Evolutionary conservation across 1,140 invertebrate genomes (phyloP), one percentile per base, ranked within the genome.

Genomic region (Papilio xuthus): DNA sequence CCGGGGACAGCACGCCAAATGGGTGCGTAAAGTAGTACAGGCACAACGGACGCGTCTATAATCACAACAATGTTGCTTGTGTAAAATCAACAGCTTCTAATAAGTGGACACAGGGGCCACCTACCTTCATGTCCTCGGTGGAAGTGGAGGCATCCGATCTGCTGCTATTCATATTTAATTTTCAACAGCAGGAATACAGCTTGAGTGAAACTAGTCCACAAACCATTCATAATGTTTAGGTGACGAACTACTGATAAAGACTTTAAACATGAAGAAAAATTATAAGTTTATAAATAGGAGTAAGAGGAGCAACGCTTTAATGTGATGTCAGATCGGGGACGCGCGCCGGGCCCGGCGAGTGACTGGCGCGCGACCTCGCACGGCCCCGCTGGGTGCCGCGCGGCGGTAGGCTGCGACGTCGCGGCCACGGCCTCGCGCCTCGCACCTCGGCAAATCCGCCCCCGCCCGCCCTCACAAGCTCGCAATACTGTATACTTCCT

Each of bases 11-110:
- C 80, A 94, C 93, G 67, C 93, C 94, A 82, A 94, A 94, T 42
- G 94, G 94, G 80, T 94, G 94, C 63, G 92, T 91, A 86, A 94
- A 94, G 88, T 94, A 94, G 85, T 93, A 94, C 72, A 94, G 82
- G 79, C 94, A 94, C 78, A 94, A 87, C 8, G 94, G 93, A 32
- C 91, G 89, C 78, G 81, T 87, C 94, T 94, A 88, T 32, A 89
- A 88, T 23, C 47, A 81, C 69, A 79, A 28, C 26, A 26, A 28
- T 18, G 60, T 18, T 4, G 23, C 23, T 60, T 15, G 60, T 60
- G 23, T 23, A 60, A 60, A 13, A 60, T 26, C 10, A 60, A 13
- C 9, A 60, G 23, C 20, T 20, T 9, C 6, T 13, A 2, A 53
- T 53, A n/a, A 9, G 8, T 26, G 15, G 50, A 56, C 56, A 6